Evolutionary conservation across 2,797 vertebrate species (phyloP), one percentile per base, ranked within the genome.

Genomic region (Pseudotriccus pelzelni): DNA sequence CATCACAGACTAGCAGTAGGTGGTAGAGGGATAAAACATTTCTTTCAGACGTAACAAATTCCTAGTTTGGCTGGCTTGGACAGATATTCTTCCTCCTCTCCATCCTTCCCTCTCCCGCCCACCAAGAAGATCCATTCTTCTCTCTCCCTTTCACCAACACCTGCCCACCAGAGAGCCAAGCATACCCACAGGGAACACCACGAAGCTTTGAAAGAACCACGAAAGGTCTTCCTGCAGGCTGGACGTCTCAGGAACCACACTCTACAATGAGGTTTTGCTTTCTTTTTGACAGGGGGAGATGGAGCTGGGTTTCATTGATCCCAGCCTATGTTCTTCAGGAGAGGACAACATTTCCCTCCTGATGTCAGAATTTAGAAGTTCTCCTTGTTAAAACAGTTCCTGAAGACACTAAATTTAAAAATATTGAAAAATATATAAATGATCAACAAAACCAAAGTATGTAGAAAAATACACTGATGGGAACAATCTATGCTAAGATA

Each of bases 171-270:
- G 8, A 34, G 32, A 72, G 27, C 18, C 30, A 78, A 58, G 53
- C 18, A 32, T 55, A 39, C 36, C n/a, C 36, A 41, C 0, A 8
- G 8, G 43, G n/a, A 85, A 27, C 15, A 74, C 10, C 30, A 43
- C 0, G 0, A 46, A 83, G 22, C 43, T 82, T 19, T 87, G 52
- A 89, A 58, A 25, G 41, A 74, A 83, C 15, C 6, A 43, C 15
- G 17, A 85, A 60, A 85, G 49, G 19, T 67, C 25, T 68, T 50
- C 19, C 64, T 30, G 37, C 47, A 67, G 30, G 4, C 20, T 59
- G 47, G 18, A 28, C 6, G 1, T 64, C 6, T 1, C 60, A 24
- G 23, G 46, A 47, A 39, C 22, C 3, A 0, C 28, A 17, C 9
- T 59, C 14, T 41, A 46, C 49, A 63, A 16, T 59, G 1, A 3